phyloP scores from a whole-genome alignment of 2,797 vertebrate genomes.

The Cephalopachus bancanus region DNA sequence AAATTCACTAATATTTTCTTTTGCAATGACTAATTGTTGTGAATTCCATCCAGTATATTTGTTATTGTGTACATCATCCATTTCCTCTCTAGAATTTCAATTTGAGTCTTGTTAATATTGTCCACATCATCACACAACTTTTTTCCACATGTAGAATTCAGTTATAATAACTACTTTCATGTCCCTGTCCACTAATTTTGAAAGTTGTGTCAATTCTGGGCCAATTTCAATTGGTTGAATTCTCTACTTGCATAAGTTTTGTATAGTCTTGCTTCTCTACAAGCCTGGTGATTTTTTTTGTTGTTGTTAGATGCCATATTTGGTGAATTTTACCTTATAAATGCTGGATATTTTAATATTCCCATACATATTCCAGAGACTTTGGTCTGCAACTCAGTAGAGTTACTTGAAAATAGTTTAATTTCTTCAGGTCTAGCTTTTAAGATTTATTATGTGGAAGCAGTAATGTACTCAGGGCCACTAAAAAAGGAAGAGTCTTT shows the following conservation, averaged over 20 bases:
- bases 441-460: neutral
- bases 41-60: neutral
- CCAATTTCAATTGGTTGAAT: neutral
- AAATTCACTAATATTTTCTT: neutral
- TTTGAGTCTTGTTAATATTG: neutral
- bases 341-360: neutral
- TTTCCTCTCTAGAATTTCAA: neutral
- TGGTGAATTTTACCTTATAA: neutral
- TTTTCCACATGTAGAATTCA: neutral
- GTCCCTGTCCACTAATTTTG: neutral
- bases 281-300: neutral
- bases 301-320: neutral
- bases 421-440: neutral
- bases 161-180: neutral
- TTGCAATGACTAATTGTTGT: neutral
- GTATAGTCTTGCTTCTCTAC: neutral
- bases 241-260: neutral
- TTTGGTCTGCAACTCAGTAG: neutral
- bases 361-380: neutral
- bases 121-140: neutral
- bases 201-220: neutral
- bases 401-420: neutral
- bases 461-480: neutral
- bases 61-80: neutral
- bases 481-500: neutral